Base-by-base conservation (phyloP, 2,888 invertebrate genomes). In the Thymelicus acteon region DNA sequence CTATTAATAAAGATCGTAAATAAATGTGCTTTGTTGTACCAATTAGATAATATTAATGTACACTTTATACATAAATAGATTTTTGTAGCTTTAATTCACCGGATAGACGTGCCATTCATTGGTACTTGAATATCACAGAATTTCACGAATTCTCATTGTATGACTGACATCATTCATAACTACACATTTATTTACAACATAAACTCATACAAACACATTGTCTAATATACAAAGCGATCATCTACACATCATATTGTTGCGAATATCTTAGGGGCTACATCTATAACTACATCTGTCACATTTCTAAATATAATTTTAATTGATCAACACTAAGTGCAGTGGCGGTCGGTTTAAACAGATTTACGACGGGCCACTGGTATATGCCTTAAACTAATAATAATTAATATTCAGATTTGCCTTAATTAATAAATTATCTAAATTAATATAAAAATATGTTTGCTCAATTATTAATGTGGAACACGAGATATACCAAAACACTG, bases 381-480 rank as follows among this genome's bases (percentile, higher is more conserved):
- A 48, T 48, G 48, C 48, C 64, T 70, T 70, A 70, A 64, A 63
- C 65, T 66, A 47, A 62, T 63, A 63, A 40, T 60, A 60, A 60
- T 61, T 58, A 64, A 70, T 70, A 70, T 60, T 70, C 15, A 60
- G 40, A 70, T 70, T 70, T 60, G 58, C 58, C 70, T 70, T 70
- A 70, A 67, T 74, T 54, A 68, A 68, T 68, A 65, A 72, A 64
- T 72, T 63, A 68, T 63, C 71, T 67, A 72, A 80, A 73, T 70
- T 63, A 61, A 78, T 76, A 73, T 67, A 74, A 75, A 76, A 80
- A 77, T 73, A 75, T 75, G 69, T 64, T 67, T 44, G 57, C 63
- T 67, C 73, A 68, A 58, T 72, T 72, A 75, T 77, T 76, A 84
- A 85, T 84, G 85, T 87, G 86, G 85, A 86, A 83, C 80, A 77